Evolutionary conservation across 1,140 invertebrate species (phyloP).

Genomic region (Samia ricini): DNA sequence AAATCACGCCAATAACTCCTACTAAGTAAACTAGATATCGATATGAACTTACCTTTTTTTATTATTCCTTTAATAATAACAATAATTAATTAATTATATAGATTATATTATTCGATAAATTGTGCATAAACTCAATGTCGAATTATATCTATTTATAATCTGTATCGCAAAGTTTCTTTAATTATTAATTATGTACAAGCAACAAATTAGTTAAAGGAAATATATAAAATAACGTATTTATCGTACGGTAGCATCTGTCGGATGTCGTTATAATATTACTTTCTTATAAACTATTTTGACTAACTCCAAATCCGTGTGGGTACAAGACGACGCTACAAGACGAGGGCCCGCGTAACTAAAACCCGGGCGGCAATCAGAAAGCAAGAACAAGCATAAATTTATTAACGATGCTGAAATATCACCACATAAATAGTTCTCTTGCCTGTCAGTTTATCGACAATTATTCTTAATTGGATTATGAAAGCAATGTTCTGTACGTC

Average conservation of each 20-base stretch:
- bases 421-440: conserved; percentile 73
- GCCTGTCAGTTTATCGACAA: conserved; percentile 75
- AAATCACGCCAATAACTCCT: too few species aligned
- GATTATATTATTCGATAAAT: too few species aligned
- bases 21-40: too few species aligned
- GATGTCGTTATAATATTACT: background rate
- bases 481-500: conserved; percentile 45
- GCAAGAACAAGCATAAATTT: conserved; percentile 75
- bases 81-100: too few species aligned
- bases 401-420: conserved; percentile 76
- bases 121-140: too few species aligned
- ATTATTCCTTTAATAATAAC: too few species aligned
- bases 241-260: background rate
- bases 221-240: background rate
- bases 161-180: background rate
- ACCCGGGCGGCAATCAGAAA: conserved; percentile 64
- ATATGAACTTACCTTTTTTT: too few species aligned
- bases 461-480: conserved; percentile 77
- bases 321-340: background rate
- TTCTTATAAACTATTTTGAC: background rate
- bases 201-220: background rate
- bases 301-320: background rate
- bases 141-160: background rate
- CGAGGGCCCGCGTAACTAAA: conserved; percentile 19
- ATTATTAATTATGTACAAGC: background rate